Evolutionary conservation across 2,888 invertebrate genomes (phyloP), one percentile per base, ranked within the genome.

Genomic region (Pandemis cinnamomeana): DNA sequence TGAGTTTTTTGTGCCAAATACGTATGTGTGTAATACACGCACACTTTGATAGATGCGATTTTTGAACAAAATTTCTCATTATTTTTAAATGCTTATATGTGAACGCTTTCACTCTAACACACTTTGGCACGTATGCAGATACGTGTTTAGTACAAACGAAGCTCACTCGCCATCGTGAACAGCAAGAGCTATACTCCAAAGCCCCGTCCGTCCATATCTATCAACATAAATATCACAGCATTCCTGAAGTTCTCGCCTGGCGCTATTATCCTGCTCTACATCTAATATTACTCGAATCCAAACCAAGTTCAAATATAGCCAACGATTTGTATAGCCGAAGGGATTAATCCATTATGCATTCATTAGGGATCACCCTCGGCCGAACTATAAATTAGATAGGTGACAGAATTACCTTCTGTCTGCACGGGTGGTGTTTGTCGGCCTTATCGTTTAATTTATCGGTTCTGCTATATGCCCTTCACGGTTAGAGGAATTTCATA

Each of bases 301-400:
- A 61, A 48, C 64, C 48, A 36, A 58, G 27, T 27, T 69, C 41
- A 58, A 60, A 72, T 69, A 64, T 64, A 68, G 51, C 66, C 68
- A 55, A 63, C 72, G 42, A 69, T 72, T 72, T 72, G 72, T 72
- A 72, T 69, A 68, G 58, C 41, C 68, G 60, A 66, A 67, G 71
- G 74, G 74, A 66, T 74, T 71, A 70, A 74, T 74, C 67, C 61
- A 74, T 74, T 74, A 74, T 71, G 53, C 74, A 74, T 74, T 71
- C 74, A 74, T 74, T 71, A 74, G 71, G 62, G 74, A 71, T 74
- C 67, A n/a, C 67, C 70, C 74, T 70, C 74, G 61, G 53, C 27
- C 69, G 72, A 74, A 71, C 74, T 74, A 74, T 74, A 74, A 74
- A 74, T 74, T 71, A 74, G 63, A 27, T 63, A 69, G 74, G 66